Conservation (phyloP, 2,113 vertebrate genomes). For the Trochalopteron elliotii region DNA sequence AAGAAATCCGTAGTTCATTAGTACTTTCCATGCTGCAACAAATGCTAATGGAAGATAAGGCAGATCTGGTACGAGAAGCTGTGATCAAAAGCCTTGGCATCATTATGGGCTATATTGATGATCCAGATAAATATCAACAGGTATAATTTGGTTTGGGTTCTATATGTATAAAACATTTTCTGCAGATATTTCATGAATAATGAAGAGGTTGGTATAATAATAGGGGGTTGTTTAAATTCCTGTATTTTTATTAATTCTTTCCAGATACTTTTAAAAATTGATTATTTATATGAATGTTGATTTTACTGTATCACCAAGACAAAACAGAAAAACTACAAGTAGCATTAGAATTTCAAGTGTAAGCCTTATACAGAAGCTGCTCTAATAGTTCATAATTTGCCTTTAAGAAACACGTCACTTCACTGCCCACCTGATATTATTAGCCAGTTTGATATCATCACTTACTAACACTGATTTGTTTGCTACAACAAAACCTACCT, state of each 20-base stretch:
- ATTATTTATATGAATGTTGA: not conserved
- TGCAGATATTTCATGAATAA: not conserved
- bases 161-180: not conserved
- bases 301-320: not conserved
- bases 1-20: slow-evolving; percentile 97
- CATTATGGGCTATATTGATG: slow-evolving; percentile 98
- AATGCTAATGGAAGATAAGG: slow-evolving; percentile 97
- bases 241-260: not conserved
- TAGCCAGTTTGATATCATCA: not conserved
- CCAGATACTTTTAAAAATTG: not conserved
- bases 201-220: not conserved
- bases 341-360: not conserved
- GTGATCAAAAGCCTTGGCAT: slow-evolving; percentile 98
- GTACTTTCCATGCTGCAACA: slow-evolving; percentile 98
- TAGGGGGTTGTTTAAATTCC: not conserved
- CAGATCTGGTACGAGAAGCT: slow-evolving; percentile 97
- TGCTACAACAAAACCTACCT: not conserved
- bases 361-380: not conserved
- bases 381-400: not conserved
- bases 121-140: slow-evolving; percentile 96
- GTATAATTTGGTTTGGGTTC: slow-evolving; percentile 64
- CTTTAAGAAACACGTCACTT: not conserved
- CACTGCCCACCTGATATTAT: not conserved
- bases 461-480: not conserved
- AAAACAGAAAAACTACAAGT: not conserved